Base-by-base conservation (phyloP, 2,888 invertebrate genomes). In the Amphipoea lucens region DNA sequence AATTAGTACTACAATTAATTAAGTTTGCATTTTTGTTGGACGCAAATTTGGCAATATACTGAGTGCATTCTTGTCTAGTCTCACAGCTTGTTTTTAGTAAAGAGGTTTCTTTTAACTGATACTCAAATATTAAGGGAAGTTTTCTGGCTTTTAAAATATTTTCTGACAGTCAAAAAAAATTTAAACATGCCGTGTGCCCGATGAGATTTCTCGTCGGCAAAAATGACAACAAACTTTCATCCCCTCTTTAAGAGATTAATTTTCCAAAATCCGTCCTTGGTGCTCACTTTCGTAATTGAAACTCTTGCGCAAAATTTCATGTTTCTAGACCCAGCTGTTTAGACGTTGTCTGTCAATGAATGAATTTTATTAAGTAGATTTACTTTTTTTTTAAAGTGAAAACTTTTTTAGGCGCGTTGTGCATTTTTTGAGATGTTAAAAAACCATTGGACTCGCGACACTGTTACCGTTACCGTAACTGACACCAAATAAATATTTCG, bases 1-100 rank as follows among this genome's bases (percentile, higher is more conserved):
- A 85, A 79, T 79, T 73, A 85, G n/a, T 69, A 20, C 14, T 40
- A 48, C 54, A 36, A 77, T 54, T 74, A 57, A 78, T 78, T 78
- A 12, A 42, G 29, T 48, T 40, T 74, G 1, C 2, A 60, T 68
- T 74, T 74, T 74, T 74, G 14, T 40, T 62, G 1, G 9, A 36
- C 12, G 45, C 1, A 51, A 51, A 51, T 7, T 36, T 23, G 23
- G 23, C 4, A 14, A 12, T 20, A 20, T 48, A 51, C 4, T 4
- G 36, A 2, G 36, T 54, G 36, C 23, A 23, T 54, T 40, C 2
- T 69, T 9, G 0, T 12, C 29, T 11, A 48, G 11, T 29, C 29
- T 29, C 20, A 6, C 4, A 7, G 12, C 12, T 69, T 4, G 29
- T 14, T 51, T 51, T 51, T 51, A 23, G 48, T 23, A 7, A 4